Conservation (phyloP, 2,888 invertebrate genomes). For the Danaus chrysippus region DNA sequence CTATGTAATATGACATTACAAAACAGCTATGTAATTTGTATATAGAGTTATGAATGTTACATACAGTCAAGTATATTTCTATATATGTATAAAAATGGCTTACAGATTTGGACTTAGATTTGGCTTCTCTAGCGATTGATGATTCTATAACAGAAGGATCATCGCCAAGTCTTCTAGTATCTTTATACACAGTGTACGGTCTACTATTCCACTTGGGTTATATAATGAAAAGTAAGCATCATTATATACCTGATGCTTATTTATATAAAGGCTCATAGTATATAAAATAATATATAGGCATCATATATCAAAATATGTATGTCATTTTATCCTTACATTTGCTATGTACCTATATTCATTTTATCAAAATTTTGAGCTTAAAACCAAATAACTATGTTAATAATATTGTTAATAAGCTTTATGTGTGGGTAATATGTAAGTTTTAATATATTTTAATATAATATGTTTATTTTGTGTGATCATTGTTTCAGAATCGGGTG, state of each 20-base stretch:
- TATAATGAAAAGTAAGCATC: conserved; percentile 75
- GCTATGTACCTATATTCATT: too few relatives aligned
- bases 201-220: conserved; percentile 75
- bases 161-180: conserved; percentile 64
- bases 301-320: not conserved
- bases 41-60: not conserved
- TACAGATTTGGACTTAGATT: conserved; percentile 74
- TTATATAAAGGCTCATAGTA: not conserved
- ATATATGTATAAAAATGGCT: conserved; percentile 41
- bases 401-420: too few relatives aligned
- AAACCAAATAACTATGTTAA: too few relatives aligned
- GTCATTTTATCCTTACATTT: too few relatives aligned
- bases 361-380: too few relatives aligned
- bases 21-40: too few relatives aligned
- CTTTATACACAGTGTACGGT: conserved; percentile 73
- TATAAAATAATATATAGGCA: not conserved
- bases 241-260: conserved; percentile 41
- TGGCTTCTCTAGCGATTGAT: conserved; percentile 65
- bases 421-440: too few relatives aligned
- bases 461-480: conserved; percentile 14
- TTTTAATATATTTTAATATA: too few relatives aligned
- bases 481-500: conserved; percentile 73
- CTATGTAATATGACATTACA: too few relatives aligned
- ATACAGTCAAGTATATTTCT: conserved; percentile 9
- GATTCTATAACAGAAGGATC: conserved; percentile 53